Evolutionary conservation across 1,140 invertebrate species (phyloP), one percentile per base, ranked within the genome.

Genomic region (Ceratosolen solmsi): DNA sequence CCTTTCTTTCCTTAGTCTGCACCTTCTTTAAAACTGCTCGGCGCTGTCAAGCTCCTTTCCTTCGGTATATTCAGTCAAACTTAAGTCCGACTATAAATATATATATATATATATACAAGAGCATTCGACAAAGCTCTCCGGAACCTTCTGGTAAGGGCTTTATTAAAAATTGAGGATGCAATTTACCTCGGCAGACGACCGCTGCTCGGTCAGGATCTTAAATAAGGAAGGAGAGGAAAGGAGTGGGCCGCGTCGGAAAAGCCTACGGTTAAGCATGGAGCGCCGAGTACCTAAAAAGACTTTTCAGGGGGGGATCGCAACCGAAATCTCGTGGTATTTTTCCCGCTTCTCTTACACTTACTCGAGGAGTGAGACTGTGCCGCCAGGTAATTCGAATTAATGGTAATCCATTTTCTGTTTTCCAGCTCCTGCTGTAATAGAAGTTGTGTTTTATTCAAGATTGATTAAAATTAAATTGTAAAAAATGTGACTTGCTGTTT

Each of bases 121-220:
- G 80, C 82, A 79, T 84, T 83, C 82, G 84, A 86, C 82, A 86
- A 87, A 88, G 84, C 80, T 82, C 73, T 82, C 73, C 76, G 38
- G 75, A 65, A 74, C 75, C 83, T 56, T 84, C 83, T 85, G 54
- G 63, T 15, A 33, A 38, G 84, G 36, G 83, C 84, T 87, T 88
- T 89, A 88, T 89, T 88, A 89, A 89, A 89, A 88, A 89, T 89
- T 87, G 87, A 88, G 84, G 85, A 88, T 86, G 87, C 87, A 89
- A 89, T 89, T 89, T 86, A 87, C 85, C 86, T 86, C 85, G 84
- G 84, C 33, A 71, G 60, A 63, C 41, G 60, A 63, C 41, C 82
- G 82, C 83, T 60, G 30, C 54, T 38, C 83, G 73, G 76, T 83
- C n/a, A 60, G 79, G 82, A 84, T 80, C 86, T 86, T 88, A 87